These are phyloP conservation scores for Pocillopora verrucosa DNA, from an alignment of 64 coral and sea anemone genomes.

Conservation along the genomic window DNA sequence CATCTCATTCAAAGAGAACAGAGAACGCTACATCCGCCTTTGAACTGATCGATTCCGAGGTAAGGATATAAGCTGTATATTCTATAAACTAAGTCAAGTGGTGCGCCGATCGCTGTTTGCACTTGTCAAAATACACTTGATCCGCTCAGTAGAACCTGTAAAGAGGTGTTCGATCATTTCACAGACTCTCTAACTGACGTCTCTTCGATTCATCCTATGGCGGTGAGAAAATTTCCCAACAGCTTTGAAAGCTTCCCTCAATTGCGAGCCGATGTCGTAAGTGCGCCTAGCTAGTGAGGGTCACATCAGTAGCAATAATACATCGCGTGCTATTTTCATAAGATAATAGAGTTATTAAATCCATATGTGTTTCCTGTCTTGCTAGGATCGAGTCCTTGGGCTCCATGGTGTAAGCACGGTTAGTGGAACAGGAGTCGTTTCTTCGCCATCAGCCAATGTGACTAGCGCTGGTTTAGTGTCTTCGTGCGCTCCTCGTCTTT, in stretches of 20 bases:
- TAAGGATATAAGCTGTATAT: conserved; percentile 60
- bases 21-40: conserved; percentile 95
- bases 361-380: conserved; percentile 77
- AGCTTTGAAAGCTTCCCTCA: background rate
- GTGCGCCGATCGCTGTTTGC: conserved; percentile 31
- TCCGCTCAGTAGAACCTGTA: background rate
- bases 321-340: conserved; percentile 86
- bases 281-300: background rate
- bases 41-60: conserved; percentile 91
- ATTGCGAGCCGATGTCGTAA: conserved; percentile 3
- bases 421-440: conserved; percentile 65
- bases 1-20: conserved; percentile 94
- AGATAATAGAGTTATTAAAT: conserved; percentile 92
- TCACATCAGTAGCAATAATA: conserved; percentile 23
- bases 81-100: conserved; percentile 37
- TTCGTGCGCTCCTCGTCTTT: conserved; percentile 76
- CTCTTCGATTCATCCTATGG: background rate
- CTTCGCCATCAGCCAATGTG: conserved; percentile 74
- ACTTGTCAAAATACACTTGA: conserved; percentile 73
- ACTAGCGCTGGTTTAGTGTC: conserved; percentile 67
- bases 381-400: conserved; percentile 91
- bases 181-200: background rate
- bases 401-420: conserved; percentile 89
- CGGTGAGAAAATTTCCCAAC: background rate
- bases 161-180: background rate